These are phyloP conservation scores for Aplodontia rufa DNA, from an alignment of 2,113 vertebrate genomes.

Conservation along the genomic window DNA sequence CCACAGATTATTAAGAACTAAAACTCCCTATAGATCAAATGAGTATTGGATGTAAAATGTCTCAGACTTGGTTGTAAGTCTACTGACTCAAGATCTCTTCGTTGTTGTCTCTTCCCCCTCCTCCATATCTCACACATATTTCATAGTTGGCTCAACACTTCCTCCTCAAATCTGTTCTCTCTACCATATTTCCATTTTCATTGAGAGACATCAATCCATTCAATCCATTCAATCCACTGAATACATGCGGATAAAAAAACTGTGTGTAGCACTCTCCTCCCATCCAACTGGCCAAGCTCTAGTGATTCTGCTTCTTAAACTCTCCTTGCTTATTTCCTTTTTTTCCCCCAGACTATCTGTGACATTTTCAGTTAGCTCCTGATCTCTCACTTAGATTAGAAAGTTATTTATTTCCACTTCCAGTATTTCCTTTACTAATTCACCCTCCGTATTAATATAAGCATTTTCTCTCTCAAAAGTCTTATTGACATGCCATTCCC, in stretches of 20 bases:
- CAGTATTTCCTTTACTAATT: not conserved
- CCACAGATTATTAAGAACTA: not conserved
- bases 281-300: not conserved
- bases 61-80: not conserved
- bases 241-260: slow-evolving; percentile 19
- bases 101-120: slow-evolving; percentile 1
- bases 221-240: slow-evolving; percentile 26
- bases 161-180: slow-evolving; percentile 62
- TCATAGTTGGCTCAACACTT: slow-evolving; percentile 46
- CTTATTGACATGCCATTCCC: not conserved
- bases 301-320: not conserved
- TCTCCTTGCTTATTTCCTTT: not conserved
- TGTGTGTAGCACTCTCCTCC: not conserved
- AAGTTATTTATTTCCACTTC: not conserved
- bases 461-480: not conserved
- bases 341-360: not conserved
- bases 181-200: slow-evolving; percentile 23
- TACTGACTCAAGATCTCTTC: slow-evolving; percentile 15
- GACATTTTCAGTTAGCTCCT: not conserved
- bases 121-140: slow-evolving; percentile 24
- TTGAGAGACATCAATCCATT: slow-evolving; percentile 38
- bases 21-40: not conserved
- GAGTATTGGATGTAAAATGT: not conserved
- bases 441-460: not conserved
- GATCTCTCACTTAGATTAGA: not conserved